These are phyloP conservation scores for Prunella himalayana DNA, from an alignment of 2,113 vertebrate genomes.

Conservation along the genomic window DNA sequence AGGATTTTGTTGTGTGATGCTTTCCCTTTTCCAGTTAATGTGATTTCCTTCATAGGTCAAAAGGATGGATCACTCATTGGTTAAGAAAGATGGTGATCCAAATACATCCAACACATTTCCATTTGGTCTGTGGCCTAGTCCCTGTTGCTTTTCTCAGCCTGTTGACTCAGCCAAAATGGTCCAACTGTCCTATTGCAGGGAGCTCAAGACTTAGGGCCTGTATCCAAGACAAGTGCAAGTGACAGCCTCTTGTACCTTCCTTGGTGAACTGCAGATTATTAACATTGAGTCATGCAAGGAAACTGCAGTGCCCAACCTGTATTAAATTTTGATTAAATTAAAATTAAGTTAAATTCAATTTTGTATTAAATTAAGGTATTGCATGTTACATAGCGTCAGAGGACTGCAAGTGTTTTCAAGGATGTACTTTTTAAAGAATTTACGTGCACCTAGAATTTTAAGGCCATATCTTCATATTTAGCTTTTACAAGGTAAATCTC, in stretches of 20 bases:
- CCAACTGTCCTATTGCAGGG: not conserved
- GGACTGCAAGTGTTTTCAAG: not conserved
- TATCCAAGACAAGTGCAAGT: not conserved
- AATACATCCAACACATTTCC: not conserved
- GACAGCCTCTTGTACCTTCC: not conserved
- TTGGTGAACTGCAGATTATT: not conserved
- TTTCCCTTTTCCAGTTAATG: not conserved
- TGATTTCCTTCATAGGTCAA: not conserved
- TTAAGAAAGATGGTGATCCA: not conserved
- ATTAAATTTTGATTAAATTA: not conserved
- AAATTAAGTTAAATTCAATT: too few relatives aligned
- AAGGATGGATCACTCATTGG: not conserved
- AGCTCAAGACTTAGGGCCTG: not conserved
- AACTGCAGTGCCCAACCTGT: not conserved
- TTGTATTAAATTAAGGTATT: not conserved
- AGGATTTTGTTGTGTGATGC: not conserved
- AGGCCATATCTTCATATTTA: not conserved
- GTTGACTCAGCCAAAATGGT: not conserved
- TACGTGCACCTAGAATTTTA: not conserved
- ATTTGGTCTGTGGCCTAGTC: not conserved
- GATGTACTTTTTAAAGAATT: not conserved
- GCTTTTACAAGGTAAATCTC: not conserved
- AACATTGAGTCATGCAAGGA: not conserved
- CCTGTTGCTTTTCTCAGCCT: not conserved
- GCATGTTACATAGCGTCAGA: fast-evolving